Evolutionary conservation across 1,140 invertebrate species (phyloP).

Genomic region (Drosophila melanogaster): Release_6_plus_ISO1_MT NT_033777.3:16444501-16445000

Average conservation of each 20-base stretch:
- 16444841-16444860: not conserved
- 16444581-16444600: constrained; percentile 87
- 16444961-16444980: constrained; percentile 6
- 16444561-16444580: constrained; percentile 89
- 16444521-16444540: constrained; percentile 86
- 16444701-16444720: not conserved
- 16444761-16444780: too few species aligned
- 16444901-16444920: too few species aligned
- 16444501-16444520: constrained; percentile 86
- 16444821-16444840: not conserved
- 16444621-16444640: constrained; percentile 80
- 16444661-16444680: constrained; percentile 85
- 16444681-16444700: constrained; percentile 87
- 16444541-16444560: constrained; percentile 92
- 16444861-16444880: not conserved
- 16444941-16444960: not conserved
- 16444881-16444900: not conserved
- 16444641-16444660: constrained; percentile 81
- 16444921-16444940: too few species aligned
- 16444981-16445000: constrained; percentile 2
- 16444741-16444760: not conserved
- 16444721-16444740: not conserved
- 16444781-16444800: too few species aligned
- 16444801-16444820: constrained; percentile 1
- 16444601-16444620: constrained; percentile 85